A percentile compares a stretch with the other conserved stretches of the same genome.
These are phyloP conservation scores for Macrobrachium nipponense DNA, from an alignment of 1,140 invertebrate species.

Conservation along the genomic window DNA sequence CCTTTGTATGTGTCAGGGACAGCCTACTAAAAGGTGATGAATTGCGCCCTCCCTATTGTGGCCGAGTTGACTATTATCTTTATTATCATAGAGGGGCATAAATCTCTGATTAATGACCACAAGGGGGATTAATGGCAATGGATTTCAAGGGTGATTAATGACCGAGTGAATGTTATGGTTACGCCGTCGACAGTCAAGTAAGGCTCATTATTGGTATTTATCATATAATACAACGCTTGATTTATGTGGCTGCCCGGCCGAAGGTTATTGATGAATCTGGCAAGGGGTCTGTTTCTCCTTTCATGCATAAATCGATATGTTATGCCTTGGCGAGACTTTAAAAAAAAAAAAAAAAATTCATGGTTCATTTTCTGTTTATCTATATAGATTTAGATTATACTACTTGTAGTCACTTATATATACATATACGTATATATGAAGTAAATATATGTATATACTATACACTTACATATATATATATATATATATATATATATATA, in stretches of 20 bases:
- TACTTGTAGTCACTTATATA: background rate
- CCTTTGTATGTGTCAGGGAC: conserved; percentile 18
- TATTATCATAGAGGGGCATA: conserved; percentile 37
- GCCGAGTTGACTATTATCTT: conserved; percentile 41
- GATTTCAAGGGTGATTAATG: conserved; percentile 7
- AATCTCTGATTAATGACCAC: conserved; percentile 23
- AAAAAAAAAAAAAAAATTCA: too few relatives aligned
- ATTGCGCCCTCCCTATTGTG: conserved; percentile 4
- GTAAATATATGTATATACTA: too few relatives aligned
- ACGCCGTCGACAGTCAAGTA: background rate
- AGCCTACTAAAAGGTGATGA: conserved; percentile 8
- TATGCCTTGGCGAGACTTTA: too few relatives aligned
- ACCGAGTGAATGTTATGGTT: background rate
- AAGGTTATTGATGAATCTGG: conserved; percentile 4
- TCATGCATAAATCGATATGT: too few relatives aligned
- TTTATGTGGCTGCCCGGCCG: too few relatives aligned
- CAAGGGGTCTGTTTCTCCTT: too few relatives aligned
- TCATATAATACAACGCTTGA: too few relatives aligned
- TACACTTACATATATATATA: background rate
- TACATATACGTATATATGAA: background rate
- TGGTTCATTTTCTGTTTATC: too few relatives aligned
- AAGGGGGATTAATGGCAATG: too few relatives aligned
- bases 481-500: background rate
- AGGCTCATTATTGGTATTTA: too few relatives aligned
- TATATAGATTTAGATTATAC: too few relatives aligned